Conservation (phyloP, 1,140 invertebrate genomes). For the Drosophila gunungcola region DNA sequence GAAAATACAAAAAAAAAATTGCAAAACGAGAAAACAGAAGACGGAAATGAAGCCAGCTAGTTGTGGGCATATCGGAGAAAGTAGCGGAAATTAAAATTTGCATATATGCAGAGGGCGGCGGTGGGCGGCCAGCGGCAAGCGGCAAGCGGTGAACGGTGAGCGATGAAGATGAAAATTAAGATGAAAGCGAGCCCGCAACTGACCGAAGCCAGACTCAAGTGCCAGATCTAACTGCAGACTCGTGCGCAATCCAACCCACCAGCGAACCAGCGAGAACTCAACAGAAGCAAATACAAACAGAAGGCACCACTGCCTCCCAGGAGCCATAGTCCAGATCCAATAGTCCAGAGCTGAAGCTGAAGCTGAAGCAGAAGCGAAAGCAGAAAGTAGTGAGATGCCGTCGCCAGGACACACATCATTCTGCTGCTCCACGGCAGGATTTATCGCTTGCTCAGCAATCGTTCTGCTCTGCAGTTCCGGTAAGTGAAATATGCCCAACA, state of each 20-base stretch:
- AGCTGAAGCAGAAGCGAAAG: neutral
- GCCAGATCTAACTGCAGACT: constrained; percentile 46
- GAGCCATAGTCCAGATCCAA: constrained; percentile 6
- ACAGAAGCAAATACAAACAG: neutral
- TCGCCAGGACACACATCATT: constrained; percentile 71
- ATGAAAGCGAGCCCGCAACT: constrained; percentile 20
- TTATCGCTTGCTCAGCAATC: constrained; percentile 85
- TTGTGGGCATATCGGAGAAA: constrained; percentile 72
- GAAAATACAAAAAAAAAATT: neutral
- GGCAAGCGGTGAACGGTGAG: constrained; percentile 16
- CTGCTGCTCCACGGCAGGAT: constrained; percentile 74
- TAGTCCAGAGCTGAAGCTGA: constrained; percentile 1
- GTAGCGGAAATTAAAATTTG: constrained; percentile 83
- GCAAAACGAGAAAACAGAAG: constrained; percentile 25
- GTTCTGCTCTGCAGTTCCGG: constrained; percentile 85
- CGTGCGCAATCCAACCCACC: constrained; percentile 48
- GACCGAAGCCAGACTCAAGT: constrained; percentile 37
- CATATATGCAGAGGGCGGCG: constrained; percentile 53
- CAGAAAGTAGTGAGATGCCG: constrained; percentile 49
- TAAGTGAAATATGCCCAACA: constrained; percentile 82
- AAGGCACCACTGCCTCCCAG: neutral
- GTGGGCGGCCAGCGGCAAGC: constrained; percentile 10
- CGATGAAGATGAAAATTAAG: constrained; percentile 53
- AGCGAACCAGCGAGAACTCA: neutral
- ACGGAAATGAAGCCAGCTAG: constrained; percentile 81